Evolutionary conservation across 2,113 vertebrate genomes (phyloP), one percentile per base, ranked within the genome.

Genomic region (Psittacus erithacus): DNA sequence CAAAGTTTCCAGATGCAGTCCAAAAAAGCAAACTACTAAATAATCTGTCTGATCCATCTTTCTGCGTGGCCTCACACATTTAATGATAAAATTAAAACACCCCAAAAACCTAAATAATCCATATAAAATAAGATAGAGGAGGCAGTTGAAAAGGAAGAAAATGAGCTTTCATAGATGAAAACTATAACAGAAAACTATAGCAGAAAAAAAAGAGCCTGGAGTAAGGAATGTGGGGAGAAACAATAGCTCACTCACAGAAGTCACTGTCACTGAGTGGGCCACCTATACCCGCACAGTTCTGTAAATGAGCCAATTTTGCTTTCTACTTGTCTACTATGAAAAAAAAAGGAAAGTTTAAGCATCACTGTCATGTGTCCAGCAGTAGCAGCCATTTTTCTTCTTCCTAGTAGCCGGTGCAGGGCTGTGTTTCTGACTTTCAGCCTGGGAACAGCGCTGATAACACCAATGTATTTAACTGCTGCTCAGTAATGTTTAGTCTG

Each of bases 171-270:
- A 13, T 10, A 41, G 29, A 55, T 53, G 11, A 81, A 84, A 95
- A 15, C 2, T 84, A 1, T 13, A 55, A 49, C 35, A 35, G 35
- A 35, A 35, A 35, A 35, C 35, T 6, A 11, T 0, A 64, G 24
- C 15, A 64, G 23, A 90, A 65, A 1, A 78, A 15, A 67, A 67
- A 31, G 19, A 85, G 17, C 19, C 20, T 41, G 12, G 18, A 52
- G 13, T 64, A 15, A 82, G 39, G 8, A 43, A 70, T 2, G 19
- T 11, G 22, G 22, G 15, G 4, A 83, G 44, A 50, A 71, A 69
- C 15, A 73, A 35, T 0, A 38, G 4, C 38, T 49, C 10, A 4
- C 12, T 67, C 43, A 38, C 6, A 35, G 2, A 38, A 74, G 17
- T 9, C 53, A 62, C 17, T 19, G 9, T 4, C 41, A n/a, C 41